Conservation (phyloP, 1,140 invertebrate species). For the Drosophila aff. region DNA sequence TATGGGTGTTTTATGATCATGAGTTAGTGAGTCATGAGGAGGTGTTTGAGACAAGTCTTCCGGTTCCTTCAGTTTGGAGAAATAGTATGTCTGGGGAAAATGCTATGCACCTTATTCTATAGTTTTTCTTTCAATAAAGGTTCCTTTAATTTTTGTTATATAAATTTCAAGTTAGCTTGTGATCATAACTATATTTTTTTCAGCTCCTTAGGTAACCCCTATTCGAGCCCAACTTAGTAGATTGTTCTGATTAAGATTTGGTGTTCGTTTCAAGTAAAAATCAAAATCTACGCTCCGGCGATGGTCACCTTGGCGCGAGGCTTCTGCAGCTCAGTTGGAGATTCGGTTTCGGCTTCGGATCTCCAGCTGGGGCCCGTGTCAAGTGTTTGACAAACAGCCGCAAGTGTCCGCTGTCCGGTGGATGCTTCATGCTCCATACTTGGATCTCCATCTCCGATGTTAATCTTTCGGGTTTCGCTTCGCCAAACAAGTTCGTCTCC, state of each 20-base stretch:
- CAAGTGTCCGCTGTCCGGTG: constrained; percentile 51
- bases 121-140: not conserved
- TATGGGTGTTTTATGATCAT: constrained; percentile 20
- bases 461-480: constrained; percentile 65
- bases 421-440: constrained; percentile 24
- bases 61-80: not conserved
- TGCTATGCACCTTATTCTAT: too few relatives aligned
- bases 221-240: constrained; percentile 9
- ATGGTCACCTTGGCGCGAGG: constrained; percentile 65
- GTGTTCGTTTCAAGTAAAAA: constrained; percentile 26
- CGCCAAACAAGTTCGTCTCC: constrained; percentile 59
- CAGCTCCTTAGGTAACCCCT: constrained; percentile 1
- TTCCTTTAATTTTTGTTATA: too few relatives aligned
- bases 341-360: constrained; percentile 8
- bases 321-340: constrained; percentile 7
- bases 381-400: constrained; percentile 74
- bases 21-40: constrained; percentile 14
- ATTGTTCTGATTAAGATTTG: constrained; percentile 20
- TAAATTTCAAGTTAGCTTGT: not conserved
- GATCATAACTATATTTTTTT: too few relatives aligned
- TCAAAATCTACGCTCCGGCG: constrained; percentile 43
- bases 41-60: constrained; percentile 6
- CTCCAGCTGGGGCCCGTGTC: constrained; percentile 46
- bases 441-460: constrained; percentile 60
- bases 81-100: not conserved